Base-by-base conservation (phyloP, 2,113 vertebrate genomes). In the Sciurus niger region DNA sequence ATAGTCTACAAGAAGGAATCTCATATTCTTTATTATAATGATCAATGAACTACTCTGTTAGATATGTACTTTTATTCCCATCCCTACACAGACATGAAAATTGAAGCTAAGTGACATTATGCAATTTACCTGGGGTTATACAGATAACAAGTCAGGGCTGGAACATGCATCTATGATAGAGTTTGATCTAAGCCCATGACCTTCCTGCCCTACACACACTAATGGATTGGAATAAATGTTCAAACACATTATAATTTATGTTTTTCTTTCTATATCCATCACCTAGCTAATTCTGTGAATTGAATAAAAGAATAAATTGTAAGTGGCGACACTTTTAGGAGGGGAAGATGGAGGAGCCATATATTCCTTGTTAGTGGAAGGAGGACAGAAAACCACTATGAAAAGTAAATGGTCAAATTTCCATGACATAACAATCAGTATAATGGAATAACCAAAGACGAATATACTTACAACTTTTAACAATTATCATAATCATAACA, bases 181-280 rank as follows among this genome's bases (percentile, higher is more conserved):
- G 79, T 2, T 48, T 67, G 40, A 55, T 1, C 7, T 74, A 67
- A 79, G 24, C 46, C 48, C 16, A 30, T 30, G 17, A 79, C 25
- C 48, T 74, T 86, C 40, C 67, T 11, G 53, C 16, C 24, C 6
- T 63, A 53, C 1, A 84, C 11, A 82, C 46, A 51, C 46, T 60
- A 8, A 79, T 0, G 73, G 40, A 93, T 46, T 55, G 78, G 25
- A 86, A n/a, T 43, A 94, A 95, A 63, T 60, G 8, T 7, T 73
- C 46, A 86, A 79, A 93, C 13, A 91, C 60, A 89, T 58, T 58
- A 58, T 60, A n/a, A 82, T 37, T 76, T 77, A 67, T 46, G 76
- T 67, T 85, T 93, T n/a, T 60, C 37, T 67, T 2, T 78, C 13
- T 83, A 17, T 84, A 72, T 16, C 17, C 25, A 91, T 63, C 58